These are phyloP conservation scores for Odontocerum albicorne DNA, from an alignment of 2,888 invertebrate genomes.

Conservation along the genomic window DNA sequence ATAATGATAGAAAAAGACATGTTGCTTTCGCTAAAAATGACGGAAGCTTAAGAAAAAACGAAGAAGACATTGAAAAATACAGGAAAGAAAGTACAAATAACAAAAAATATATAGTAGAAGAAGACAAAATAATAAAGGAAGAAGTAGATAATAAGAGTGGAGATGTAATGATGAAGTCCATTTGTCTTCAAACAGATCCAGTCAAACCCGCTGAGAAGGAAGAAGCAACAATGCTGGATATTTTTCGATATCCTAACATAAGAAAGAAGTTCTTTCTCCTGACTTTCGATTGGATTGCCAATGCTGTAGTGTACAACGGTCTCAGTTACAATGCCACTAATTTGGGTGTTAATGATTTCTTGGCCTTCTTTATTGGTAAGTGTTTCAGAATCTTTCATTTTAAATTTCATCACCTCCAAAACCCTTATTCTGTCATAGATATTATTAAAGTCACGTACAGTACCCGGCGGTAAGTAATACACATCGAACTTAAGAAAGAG, in stretches of 20 bases:
- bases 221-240: slow-evolving; percentile 62
- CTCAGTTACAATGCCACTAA: slow-evolving; percentile 68
- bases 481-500: too few relatives aligned
- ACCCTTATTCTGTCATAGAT: too few relatives aligned
- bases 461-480: too few relatives aligned
- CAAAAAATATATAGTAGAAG: too few relatives aligned
- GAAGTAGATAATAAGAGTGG: background rate
- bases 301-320: slow-evolving; percentile 70
- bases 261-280: slow-evolving; percentile 66
- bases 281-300: slow-evolving; percentile 66
- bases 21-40: background rate
- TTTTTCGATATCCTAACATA: slow-evolving; percentile 66
- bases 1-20: background rate
- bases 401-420: background rate
- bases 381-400: background rate
- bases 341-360: slow-evolving; percentile 67
- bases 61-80: background rate
- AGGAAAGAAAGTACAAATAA: background rate
- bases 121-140: background rate
- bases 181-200: slow-evolving; percentile 12
- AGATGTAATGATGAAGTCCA: slow-evolving; percentile 6
- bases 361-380: slow-evolving; percentile 67
- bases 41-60: too few relatives aligned
- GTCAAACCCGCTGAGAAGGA: background rate
- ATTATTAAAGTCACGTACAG: too few relatives aligned